A percentile compares a stretch with the other conserved stretches of the same genome.
phyloP scores from a whole-genome alignment of 1,140 invertebrate species.

The Aphidius ervi region DNA sequence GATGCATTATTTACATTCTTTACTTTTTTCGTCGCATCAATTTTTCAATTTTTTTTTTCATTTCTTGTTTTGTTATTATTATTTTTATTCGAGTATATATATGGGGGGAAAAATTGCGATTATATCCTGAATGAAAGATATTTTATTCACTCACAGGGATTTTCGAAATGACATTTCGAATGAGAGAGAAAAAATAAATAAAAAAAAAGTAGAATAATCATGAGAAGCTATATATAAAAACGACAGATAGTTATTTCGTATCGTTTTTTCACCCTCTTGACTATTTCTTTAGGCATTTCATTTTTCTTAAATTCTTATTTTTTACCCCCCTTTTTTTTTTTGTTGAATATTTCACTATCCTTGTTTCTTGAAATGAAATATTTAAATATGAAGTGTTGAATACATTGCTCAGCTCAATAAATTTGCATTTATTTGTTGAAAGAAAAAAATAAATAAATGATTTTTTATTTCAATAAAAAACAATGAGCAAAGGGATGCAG shows the following conservation, averaged over 20 bases:
- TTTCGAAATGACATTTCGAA: neutral
- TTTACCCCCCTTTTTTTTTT: too few species aligned
- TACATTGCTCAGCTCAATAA: too few species aligned
- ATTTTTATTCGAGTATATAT: too few species aligned
- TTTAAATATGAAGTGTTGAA: neutral
- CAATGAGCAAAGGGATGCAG: too few species aligned
- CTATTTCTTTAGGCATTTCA: too few species aligned
- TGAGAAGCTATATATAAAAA: too few species aligned
- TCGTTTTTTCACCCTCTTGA: too few species aligned
- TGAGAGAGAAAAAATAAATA: neutral
- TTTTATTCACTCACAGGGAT: too few species aligned
- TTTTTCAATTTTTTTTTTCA: neutral
- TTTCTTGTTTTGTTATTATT: neutral
- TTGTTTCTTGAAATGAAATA: conserved; percentile 17
- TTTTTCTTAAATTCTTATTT: too few species aligned
- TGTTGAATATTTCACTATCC: neutral
- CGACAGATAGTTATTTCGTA: too few species aligned
- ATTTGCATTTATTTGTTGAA: conserved; percentile 13
- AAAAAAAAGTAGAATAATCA: neutral
- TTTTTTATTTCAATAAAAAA: too few species aligned
- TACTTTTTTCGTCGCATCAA: too few species aligned
- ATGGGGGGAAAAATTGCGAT: neutral
- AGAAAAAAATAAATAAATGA: neutral
- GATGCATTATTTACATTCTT: neutral
- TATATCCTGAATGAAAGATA: neutral